A percentile compares a stretch with the other conserved stretches of the same genome.
Conservation (phyloP, 2,797 vertebrate genomes). For the Aselliscus stoliczkanus region DNA sequence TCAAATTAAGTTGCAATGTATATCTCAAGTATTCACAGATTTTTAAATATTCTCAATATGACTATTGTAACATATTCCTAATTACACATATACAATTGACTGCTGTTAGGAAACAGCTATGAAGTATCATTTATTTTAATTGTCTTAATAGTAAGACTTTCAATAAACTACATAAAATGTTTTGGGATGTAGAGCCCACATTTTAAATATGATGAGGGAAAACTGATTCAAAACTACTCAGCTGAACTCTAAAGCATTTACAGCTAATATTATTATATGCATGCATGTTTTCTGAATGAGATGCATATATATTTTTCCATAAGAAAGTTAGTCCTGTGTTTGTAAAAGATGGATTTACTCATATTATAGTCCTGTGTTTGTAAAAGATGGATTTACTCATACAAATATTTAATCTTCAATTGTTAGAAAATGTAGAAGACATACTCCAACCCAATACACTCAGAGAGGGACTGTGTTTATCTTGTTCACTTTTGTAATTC, state of each 20-base stretch:
- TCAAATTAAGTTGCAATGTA: neutral
- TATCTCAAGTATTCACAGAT: neutral
- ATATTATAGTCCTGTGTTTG: neutral
- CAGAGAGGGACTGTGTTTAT: neutral
- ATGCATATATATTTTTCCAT: neutral
- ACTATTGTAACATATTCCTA: neutral
- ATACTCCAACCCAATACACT: neutral
- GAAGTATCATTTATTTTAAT: neutral
- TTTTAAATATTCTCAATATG: neutral
- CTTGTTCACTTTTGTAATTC: neutral
- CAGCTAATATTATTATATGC: neutral
- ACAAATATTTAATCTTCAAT: neutral
- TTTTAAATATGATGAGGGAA: neutral
- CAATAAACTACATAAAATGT: neutral
- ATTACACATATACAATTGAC: neutral
- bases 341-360: neutral
- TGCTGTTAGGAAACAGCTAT: neutral
- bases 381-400: neutral
- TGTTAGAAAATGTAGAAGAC: neutral
- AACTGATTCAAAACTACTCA: neutral
- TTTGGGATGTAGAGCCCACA: neutral
- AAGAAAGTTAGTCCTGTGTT: neutral
- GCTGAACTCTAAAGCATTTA: neutral
- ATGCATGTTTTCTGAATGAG: neutral
- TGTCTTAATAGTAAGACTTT: neutral